These are phyloP conservation scores for Grammomys dolichurus DNA, from an alignment of 2,113 vertebrate species.

Conservation along the genomic window DNA sequence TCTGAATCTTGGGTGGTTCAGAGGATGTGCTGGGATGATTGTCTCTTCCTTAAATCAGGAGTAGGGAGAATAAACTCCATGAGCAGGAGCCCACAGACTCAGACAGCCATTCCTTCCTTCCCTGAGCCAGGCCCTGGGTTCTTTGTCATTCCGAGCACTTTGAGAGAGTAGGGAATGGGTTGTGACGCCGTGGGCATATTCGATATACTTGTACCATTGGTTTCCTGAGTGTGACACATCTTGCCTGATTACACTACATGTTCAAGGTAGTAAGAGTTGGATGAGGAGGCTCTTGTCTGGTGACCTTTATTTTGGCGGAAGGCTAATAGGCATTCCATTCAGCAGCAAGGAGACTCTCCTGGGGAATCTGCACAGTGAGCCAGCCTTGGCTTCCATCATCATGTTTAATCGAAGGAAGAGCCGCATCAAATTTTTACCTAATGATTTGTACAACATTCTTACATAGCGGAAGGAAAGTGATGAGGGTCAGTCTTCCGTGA, in stretches of 20 bases:
- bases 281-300: slow-evolving; percentile 75
- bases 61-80: not conserved
- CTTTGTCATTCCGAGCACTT: slow-evolving; percentile 3
- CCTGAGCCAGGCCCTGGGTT: not conserved
- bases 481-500: slow-evolving; percentile 45
- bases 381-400: slow-evolving; percentile 79
- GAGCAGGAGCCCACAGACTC: not conserved
- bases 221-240: slow-evolving; percentile 79
- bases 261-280: slow-evolving; percentile 75
- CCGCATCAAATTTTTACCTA: slow-evolving; percentile 67
- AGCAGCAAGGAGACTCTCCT: slow-evolving; percentile 74
- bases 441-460: slow-evolving; percentile 64
- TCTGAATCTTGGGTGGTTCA: not conserved
- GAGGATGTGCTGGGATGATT: not conserved
- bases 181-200: not conserved
- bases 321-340: slow-evolving; percentile 80
- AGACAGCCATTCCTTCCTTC: not conserved
- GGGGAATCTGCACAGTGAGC: slow-evolving; percentile 73
- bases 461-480: slow-evolving; percentile 63
- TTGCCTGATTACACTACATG: slow-evolving; percentile 77
- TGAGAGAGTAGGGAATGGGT: not conserved
- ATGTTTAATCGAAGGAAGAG: slow-evolving; percentile 82
- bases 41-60: not conserved
- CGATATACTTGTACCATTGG: slow-evolving; percentile 58
- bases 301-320: slow-evolving; percentile 86